Base-by-base conservation (phyloP, 2,113 vertebrate genomes). In the Dissostichus mawsoni region DNA sequence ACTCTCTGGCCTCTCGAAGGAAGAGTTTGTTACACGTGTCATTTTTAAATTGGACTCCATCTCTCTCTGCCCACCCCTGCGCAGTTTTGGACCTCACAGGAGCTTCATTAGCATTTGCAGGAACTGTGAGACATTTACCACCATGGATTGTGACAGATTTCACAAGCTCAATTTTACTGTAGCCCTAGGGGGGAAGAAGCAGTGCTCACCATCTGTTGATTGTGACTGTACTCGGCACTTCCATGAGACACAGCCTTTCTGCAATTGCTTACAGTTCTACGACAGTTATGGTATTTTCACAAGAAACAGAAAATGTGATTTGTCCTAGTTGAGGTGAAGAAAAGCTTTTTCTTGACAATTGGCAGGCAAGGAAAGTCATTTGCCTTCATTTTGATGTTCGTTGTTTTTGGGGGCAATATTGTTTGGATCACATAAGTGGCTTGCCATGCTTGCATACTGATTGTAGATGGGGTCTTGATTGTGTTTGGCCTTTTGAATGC, bases 111-210 rank as follows among this genome's bases (percentile, higher is more conserved):
- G 92, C 93, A 93, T 93, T 94, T 92, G 84, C 86, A 87, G 84
- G 85, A 91, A 92, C 87, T 78, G 76, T 4, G 76, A 93, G 93
- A 94, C 93, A 93, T 92, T 94, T 92, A 87, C 87, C 91, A 89
- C 93, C 88, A 81, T 80, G 86, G 90, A 92, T 91, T 89, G 88
- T 94, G 94, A 93, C 92, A 94, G 88, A 93, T 93, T 93, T 94
- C 92, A 92, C 91, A 90, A 87, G 88, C 86, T 87, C 80, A 87
- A 62, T 92, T 92, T 93, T 86, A 87, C 88, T 89, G 83, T 89
- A 89, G 90, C 92, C 93, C 87, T 84, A 33, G 80, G 84, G 69
- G 82, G 87, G 65, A 2, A 56, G 76, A 86, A 74, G 85, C 61
- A 80, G 78, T 29, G 64, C 81, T 86, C 80, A 56, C 93, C 94